A percentile compares a stretch with the other conserved stretches of the same genome.
Conservation (phyloP, 2,888 invertebrate genomes). For the Cremastinae sp. region DNA sequence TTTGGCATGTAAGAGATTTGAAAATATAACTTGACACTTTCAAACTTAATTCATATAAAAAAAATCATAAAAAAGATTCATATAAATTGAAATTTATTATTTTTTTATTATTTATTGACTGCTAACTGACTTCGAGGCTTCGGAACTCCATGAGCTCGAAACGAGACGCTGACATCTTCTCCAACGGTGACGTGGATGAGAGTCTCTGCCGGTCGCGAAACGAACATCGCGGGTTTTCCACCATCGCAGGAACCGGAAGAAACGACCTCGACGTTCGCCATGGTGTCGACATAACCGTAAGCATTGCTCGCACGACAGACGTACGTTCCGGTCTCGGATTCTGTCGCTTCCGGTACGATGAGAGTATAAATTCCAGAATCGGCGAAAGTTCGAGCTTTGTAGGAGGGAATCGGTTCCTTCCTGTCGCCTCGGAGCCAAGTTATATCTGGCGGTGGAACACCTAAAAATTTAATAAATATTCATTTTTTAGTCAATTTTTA, state of each 20-base stretch:
- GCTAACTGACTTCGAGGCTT: conserved; percentile 88
- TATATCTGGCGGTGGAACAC: conserved; percentile 84
- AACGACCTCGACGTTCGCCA: conserved; percentile 87
- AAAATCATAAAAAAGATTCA: not conserved
- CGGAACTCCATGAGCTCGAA: conserved; percentile 90
- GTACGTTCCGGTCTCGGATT: conserved; percentile 87
- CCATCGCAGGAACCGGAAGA: conserved; percentile 83
- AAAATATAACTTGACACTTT: too few relatives aligned
- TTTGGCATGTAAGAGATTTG: too few relatives aligned
- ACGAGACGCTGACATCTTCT: conserved; percentile 91
- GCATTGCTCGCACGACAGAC: conserved; percentile 88
- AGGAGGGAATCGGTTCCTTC: conserved; percentile 82
- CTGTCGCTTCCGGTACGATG: conserved; percentile 87
- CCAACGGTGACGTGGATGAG: conserved; percentile 88
- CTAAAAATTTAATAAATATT: conserved; percentile 70
- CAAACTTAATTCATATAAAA: too few relatives aligned
- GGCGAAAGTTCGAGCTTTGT: conserved; percentile 86
- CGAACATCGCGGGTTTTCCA: conserved; percentile 89
- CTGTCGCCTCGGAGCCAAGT: conserved; percentile 86
- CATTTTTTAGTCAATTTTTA: too few relatives aligned
- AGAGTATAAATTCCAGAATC: conserved; percentile 87
- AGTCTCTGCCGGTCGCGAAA: conserved; percentile 87
- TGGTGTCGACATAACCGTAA: conserved; percentile 87
- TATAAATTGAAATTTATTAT: not conserved
- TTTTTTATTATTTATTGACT: too few relatives aligned